These are phyloP conservation scores for Empidonax alnorum DNA, from an alignment of 2,113 vertebrate species.

Conservation along the genomic window DNA sequence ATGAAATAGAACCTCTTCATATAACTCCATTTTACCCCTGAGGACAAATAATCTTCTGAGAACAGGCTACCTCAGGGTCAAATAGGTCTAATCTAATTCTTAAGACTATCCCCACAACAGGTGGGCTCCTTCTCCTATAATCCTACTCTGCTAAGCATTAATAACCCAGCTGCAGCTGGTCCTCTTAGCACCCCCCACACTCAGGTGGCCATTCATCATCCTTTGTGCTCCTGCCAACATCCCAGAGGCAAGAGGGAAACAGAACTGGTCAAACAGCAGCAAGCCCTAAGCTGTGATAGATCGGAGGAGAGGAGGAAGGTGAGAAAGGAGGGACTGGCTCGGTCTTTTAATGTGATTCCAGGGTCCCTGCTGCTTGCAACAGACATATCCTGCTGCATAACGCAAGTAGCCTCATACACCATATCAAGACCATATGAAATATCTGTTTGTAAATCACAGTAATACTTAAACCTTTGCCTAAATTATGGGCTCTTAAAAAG, in stretches of 20 bases:
- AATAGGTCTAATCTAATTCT: not conserved
- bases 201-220: conserved; percentile 2
- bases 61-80: not conserved
- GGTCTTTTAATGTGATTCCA: not conserved
- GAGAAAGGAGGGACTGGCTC: not conserved
- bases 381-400: not conserved
- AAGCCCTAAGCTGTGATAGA: not conserved
- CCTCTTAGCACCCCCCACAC: not conserved
- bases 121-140: not conserved
- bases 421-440: not conserved
- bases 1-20: not conserved
- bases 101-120: not conserved
- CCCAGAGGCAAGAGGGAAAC: not conserved
- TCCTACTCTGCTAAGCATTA: not conserved
- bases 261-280: not conserved
- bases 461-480: conserved; percentile 21
- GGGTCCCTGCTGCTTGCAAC: not conserved
- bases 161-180: not conserved
- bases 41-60: not conserved
- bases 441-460: not conserved
- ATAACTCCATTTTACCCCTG: not conserved
- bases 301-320: not conserved
- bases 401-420: not conserved
- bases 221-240: not conserved
- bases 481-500: conserved; percentile 49